phyloP scores from a whole-genome alignment of 1,140 invertebrate species.

The Drosophila nannoptera region DNA sequence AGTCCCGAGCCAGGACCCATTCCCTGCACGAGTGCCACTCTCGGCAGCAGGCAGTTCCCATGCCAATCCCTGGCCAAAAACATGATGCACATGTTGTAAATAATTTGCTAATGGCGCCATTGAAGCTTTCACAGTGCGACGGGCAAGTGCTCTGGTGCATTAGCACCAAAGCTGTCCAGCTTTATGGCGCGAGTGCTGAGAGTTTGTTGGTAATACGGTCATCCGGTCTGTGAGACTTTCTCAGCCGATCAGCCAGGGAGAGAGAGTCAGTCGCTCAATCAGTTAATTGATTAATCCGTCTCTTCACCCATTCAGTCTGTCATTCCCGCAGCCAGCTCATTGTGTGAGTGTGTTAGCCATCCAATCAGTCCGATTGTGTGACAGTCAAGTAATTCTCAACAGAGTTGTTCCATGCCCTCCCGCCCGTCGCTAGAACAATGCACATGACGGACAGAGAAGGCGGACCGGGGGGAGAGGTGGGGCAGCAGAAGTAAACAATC shows the following conservation, averaged over 20 bases:
- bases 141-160: conserved; percentile 4
- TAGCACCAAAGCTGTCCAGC: neutral
- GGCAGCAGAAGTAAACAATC: no score
- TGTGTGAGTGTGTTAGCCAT: no score
- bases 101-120: conserved; percentile 70
- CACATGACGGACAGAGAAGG: no score
- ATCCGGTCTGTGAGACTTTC: conserved; percentile 15
- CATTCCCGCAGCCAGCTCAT: no score
- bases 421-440: no score
- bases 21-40: neutral
- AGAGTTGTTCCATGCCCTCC: no score
- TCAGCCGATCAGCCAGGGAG: neutral
- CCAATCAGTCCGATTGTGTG: no score
- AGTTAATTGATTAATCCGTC: no score
- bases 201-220: conserved; percentile 11
- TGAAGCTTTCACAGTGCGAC: conserved; percentile 21
- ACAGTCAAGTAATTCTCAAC: no score
- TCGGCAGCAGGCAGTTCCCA: neutral
- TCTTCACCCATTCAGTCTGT: no score
- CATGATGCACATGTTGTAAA: conserved; percentile 64
- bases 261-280: no score
- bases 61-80: conserved; percentile 23
- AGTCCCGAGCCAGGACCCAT: neutral
- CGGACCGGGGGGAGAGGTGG: no score
- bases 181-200: conserved; percentile 12